A percentile compares a stretch with the other conserved stretches of the same genome.
Conservation (phyloP, 2,888 invertebrate genomes). For the Campoplex capitator region DNA sequence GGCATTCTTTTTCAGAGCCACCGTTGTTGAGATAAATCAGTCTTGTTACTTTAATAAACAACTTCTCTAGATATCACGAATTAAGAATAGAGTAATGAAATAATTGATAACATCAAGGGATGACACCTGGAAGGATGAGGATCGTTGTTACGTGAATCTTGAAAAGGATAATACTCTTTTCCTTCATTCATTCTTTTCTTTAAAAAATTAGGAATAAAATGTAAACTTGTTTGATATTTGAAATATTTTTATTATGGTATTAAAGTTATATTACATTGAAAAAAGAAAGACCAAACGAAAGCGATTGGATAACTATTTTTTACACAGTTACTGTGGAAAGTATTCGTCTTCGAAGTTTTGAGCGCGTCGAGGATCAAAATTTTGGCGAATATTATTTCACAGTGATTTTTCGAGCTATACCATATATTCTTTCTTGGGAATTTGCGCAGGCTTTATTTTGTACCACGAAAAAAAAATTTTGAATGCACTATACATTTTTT, state of each 20-base stretch:
- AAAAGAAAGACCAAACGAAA: conserved; percentile 12
- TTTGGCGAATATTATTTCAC: conserved; percentile 12
- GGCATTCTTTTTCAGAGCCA: too few species aligned
- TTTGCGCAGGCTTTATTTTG: background rate
- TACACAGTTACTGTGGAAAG: background rate
- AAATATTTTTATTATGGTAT: conserved; percentile 74
- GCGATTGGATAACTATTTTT: conserved; percentile 5
- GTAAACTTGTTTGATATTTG: conserved; percentile 66
- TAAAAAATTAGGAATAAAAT: background rate
- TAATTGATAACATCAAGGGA: too few species aligned
- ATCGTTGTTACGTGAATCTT: too few species aligned
- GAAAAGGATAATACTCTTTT: too few species aligned
- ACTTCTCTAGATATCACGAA: too few species aligned
- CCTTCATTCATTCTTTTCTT: background rate
- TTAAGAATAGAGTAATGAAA: too few species aligned
- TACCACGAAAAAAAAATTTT: background rate
- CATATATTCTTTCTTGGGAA: background rate
- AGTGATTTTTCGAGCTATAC: background rate
- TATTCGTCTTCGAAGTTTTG: conserved; percentile 14
- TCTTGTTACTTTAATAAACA: too few species aligned
- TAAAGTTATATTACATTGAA: conserved; percentile 70
- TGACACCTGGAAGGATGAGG: too few species aligned
- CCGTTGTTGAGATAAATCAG: too few species aligned
- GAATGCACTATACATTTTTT: conserved; percentile 2
- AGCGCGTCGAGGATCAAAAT: background rate